Conservation (phyloP, 2,113 vertebrate species). For the Mustelus asterias region DNA sequence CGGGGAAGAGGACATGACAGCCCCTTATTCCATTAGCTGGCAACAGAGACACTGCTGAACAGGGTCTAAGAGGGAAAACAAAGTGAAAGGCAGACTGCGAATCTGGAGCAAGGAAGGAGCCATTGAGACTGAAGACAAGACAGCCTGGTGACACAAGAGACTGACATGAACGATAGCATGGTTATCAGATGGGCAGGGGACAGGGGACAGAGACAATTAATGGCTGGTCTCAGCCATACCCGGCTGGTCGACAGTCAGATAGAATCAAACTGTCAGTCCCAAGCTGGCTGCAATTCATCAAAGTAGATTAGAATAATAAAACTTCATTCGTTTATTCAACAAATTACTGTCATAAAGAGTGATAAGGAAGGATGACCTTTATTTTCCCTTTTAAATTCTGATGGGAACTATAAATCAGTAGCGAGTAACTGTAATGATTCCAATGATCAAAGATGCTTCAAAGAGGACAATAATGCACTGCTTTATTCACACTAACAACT, state of each 20-base stretch:
- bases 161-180: neutral
- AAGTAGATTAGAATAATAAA: neutral
- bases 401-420: neutral
- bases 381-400: neutral
- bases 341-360: neutral
- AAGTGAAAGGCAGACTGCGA: neutral
- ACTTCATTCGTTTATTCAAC: neutral
- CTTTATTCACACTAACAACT: neutral
- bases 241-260: neutral
- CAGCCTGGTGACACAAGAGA: neutral
- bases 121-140: neutral
- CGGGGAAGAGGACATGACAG: neutral
- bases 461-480: neutral
- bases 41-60: neutral
- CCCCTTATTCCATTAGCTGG: neutral
- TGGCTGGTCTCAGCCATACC: neutral
- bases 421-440: neutral
- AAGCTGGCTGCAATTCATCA: neutral
- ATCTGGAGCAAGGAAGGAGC: neutral
- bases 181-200: neutral
- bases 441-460: neutral
- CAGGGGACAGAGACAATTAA: neutral
- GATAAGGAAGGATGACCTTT: neutral
- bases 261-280: conserved; percentile 9
- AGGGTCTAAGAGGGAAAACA: neutral